Evolutionary conservation across 1,140 invertebrate species (phyloP), one percentile per base, ranked within the genome.

Genomic region (Temnothorax nylanderi): DNA sequence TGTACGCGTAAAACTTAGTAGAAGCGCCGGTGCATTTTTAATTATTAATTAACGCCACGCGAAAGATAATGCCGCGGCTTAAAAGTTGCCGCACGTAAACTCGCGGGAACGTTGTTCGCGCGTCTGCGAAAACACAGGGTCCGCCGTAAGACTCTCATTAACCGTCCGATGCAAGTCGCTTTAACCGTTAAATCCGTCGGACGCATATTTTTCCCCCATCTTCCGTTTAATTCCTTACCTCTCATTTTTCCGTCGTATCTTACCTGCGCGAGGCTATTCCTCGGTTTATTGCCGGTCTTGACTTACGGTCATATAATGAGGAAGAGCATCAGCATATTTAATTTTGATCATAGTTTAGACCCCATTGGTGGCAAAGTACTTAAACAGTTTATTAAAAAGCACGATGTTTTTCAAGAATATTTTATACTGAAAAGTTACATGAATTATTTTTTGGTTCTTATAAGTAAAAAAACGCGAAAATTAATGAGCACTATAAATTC

Each of bases 21-120:
- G 16, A 34, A 21, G 34, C 60, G 47, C 34, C 11, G 56, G 85
- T 87, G 82, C 86, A 89, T 89, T 89, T 90, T 90, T 89, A 87
- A 90, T 90, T 89, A 89, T 82, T 87, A 90, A 89, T 90, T 87
- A 90, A 87, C 75, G 77, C 82, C 56, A 58, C 72, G 56, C 37
- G 49, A 69, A 78, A 26, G 62, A 26, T 88, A 86, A 88, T 90
- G 69, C 65, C 78, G 34, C 47, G 34, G 84, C 84, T 88, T 87
- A 80, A 87, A 86, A 88, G 54, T 88, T 88, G 71, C 64, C n/a
- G 81, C 44, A 54, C 80, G 67, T 64, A 86, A 86, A 86, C 76
- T 86, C 85, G 51, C 49, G 67, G 26, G 37, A 49, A 74, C 37
- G 54, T 47, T 51, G 69, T 37, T 84, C 16, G 44, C 32, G 47